Conservation (phyloP, 2,113 vertebrate genomes). For the Gobiocypris rarus region DNA sequence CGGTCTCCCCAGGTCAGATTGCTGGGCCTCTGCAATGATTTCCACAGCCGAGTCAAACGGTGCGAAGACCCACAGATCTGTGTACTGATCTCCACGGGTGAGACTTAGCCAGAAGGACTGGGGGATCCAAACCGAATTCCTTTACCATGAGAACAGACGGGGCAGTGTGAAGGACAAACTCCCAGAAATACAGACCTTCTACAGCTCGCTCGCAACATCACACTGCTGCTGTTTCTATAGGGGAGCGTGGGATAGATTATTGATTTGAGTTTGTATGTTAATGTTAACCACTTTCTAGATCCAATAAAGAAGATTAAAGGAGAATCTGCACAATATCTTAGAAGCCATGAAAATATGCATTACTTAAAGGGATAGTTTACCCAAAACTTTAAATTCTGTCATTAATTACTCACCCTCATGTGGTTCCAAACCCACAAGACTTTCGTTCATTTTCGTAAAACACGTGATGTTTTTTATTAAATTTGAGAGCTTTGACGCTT, state of each 20-base stretch:
- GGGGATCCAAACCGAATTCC: constrained; percentile 28
- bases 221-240: not conserved
- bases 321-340: not conserved
- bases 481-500: too few species aligned
- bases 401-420: too few species aligned
- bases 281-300: not conserved
- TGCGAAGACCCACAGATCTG: constrained; percentile 31
- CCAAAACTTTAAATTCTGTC: too few species aligned
- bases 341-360: constrained; percentile 5
- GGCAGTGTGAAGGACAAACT: constrained; percentile 37
- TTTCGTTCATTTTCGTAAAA: too few species aligned
- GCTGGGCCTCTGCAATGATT: constrained; percentile 25
- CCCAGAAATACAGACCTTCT: constrained; percentile 33
- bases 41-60: constrained; percentile 33
- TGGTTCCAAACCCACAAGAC: too few species aligned
- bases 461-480: too few species aligned
- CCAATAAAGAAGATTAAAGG: not conserved
- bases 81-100: constrained; percentile 38
- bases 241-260: not conserved
- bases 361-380: not conserved
- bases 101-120: constrained; percentile 32
- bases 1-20: constrained; percentile 24
- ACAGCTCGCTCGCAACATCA: not conserved
- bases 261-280: not conserved
- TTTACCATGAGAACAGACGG: constrained; percentile 34